Percentiles rank a stretch among this genome's conserved stretches.
Conservation (phyloP, 2,797 vertebrate species). For the Tarsius wallacei region DNA sequence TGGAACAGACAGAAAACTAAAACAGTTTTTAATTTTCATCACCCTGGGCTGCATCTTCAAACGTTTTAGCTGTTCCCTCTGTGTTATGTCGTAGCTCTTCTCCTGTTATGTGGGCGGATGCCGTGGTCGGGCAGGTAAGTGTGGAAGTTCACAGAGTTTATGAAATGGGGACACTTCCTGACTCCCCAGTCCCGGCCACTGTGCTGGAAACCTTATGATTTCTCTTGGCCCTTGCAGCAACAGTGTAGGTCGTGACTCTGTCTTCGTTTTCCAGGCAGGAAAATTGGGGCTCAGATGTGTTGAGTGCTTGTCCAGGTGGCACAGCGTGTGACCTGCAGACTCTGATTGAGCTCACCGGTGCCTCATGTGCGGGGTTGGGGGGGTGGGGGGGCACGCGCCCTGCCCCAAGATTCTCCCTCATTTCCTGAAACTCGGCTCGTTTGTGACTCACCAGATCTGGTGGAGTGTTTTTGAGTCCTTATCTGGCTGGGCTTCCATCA, state of each 20-base stretch:
- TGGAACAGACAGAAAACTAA: conserved; percentile 25
- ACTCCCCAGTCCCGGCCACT: background rate
- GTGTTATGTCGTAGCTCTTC: too few relatives aligned
- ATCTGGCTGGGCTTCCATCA: background rate
- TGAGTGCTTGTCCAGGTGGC: background rate
- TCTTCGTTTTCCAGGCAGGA: conserved; percentile 22
- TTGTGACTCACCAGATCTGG: conserved; percentile 11
- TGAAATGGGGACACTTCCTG: conserved; percentile 41
- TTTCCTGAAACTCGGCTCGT: background rate
- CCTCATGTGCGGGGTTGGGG: too few relatives aligned
- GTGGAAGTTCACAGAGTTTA: background rate
- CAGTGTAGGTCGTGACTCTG: background rate
- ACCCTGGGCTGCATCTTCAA: too few relatives aligned
- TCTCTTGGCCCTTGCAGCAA: background rate
- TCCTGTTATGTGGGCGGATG: too few relatives aligned
- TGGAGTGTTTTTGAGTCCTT: background rate
- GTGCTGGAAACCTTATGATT: conserved; percentile 5
- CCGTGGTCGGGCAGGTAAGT: too few relatives aligned
- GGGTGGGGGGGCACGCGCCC: too few relatives aligned
- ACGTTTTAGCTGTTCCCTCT: too few relatives aligned
- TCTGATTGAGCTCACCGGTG: background rate
- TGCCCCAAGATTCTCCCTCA: background rate
- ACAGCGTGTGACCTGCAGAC: background rate
- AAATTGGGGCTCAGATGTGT: background rate
- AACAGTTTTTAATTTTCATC: conserved; percentile 18